Conservation (phyloP, 1,140 invertebrate genomes). For the Coboldia fuscipes region DNA sequence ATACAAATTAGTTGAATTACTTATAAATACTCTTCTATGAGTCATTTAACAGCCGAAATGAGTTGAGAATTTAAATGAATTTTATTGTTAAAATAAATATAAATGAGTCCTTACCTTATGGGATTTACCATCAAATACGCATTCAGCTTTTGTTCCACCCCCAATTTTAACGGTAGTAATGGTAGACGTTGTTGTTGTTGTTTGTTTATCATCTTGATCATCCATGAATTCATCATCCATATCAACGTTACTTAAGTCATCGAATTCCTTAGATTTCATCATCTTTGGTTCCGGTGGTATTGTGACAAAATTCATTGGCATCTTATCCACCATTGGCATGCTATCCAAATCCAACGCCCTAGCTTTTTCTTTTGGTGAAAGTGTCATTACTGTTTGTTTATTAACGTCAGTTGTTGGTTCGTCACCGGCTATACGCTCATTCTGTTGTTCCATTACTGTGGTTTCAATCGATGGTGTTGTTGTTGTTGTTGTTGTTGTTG, state of each 20-base stretch:
- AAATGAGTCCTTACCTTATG: constrained; percentile 15
- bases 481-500: constrained; percentile 7
- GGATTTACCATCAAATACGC: constrained; percentile 14
- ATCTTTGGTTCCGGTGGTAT: constrained; percentile 6
- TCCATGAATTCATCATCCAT: constrained; percentile 39
- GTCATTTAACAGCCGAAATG: too few relatives aligned
- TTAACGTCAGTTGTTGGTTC: constrained; percentile 1
- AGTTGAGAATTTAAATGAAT: background rate
- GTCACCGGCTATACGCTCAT: background rate
- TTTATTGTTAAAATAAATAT: background rate
- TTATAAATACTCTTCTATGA: too few relatives aligned
- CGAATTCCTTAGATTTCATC: constrained; percentile 16
- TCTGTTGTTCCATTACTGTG: background rate
- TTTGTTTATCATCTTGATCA: constrained; percentile 5
- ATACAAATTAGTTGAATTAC: too few relatives aligned
- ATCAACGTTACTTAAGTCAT: constrained; percentile 40
- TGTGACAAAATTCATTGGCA: constrained; percentile 5
- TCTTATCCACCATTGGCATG: constrained; percentile 1
- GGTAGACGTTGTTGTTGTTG: constrained; percentile 6
- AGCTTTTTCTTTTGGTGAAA: constrained; percentile 1
- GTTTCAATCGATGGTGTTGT: constrained; percentile 1
- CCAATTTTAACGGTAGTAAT: constrained; percentile 9
- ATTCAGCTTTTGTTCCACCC: constrained; percentile 17
- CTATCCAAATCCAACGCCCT: background rate
- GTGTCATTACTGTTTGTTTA: background rate